phyloP scores from a whole-genome alignment of 2,797 vertebrate species.

The Amniataba percoides region DNA sequence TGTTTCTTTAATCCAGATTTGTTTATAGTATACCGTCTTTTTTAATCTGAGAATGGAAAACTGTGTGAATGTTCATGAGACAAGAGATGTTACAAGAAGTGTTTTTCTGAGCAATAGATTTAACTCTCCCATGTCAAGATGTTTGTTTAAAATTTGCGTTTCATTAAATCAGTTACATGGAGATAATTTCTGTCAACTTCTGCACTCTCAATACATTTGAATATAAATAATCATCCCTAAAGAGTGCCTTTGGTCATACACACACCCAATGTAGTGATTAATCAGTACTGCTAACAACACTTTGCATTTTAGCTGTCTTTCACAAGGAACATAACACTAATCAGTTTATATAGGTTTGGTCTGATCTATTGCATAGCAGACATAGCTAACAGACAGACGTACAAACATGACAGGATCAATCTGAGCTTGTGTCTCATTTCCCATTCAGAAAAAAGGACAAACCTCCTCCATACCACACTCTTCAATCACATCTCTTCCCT shows the following conservation, averaged over 20 bases:
- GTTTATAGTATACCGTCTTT: neutral
- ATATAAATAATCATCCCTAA: slow-evolving; percentile 15
- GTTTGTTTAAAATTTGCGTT: slow-evolving; percentile 4
- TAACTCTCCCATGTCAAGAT: neutral
- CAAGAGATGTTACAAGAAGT: neutral
- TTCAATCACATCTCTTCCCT: slow-evolving; percentile 33
- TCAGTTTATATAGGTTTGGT: slow-evolving; percentile 19
- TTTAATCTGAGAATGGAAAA: slow-evolving; percentile 32
- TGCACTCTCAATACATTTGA: slow-evolving; percentile 24
- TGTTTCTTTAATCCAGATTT: slow-evolving; percentile 7
- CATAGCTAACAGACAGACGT: neutral
- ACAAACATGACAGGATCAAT: neutral
- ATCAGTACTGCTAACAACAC: slow-evolving; percentile 6
- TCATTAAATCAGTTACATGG: slow-evolving; percentile 8
- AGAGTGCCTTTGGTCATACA: slow-evolving; percentile 45
- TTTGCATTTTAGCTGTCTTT: slow-evolving; percentile 15
- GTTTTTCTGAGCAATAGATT: slow-evolving; percentile 32
- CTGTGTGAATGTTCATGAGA: slow-evolving; percentile 54
- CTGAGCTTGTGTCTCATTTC: slow-evolving; percentile 30
- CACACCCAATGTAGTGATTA: slow-evolving; percentile 8
- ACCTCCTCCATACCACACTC: slow-evolving; percentile 17
- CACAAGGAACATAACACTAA: slow-evolving; percentile 27
- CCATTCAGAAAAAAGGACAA: slow-evolving; percentile 29
- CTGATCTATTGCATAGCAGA: slow-evolving; percentile 23
- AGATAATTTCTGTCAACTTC: neutral